Base-by-base conservation (phyloP, 2,888 invertebrate species). In the Podotricha telesiphe region DNA sequence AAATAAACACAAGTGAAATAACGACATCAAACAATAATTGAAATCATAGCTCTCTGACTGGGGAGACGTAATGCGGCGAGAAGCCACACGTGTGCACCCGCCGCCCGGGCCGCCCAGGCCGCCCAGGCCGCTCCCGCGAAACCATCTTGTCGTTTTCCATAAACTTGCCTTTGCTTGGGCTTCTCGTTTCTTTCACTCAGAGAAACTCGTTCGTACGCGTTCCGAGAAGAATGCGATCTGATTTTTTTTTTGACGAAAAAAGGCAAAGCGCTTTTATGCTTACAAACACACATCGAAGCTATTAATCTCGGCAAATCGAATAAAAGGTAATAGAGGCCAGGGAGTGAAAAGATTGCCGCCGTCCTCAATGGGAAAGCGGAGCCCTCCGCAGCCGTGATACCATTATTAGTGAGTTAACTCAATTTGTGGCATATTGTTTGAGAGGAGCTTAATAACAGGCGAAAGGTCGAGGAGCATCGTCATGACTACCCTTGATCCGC, bases 401-500 rank as follows among this genome's bases (percentile, higher is more conserved):
- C 84, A 86, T 92, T 93, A 93, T 92, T 93, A 93, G 89, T 86
- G 87, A 91, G 89, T 91, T 91, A 91, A 92, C 90, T 91, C 91
- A 93, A 93, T 93, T 92, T 93, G 93, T 78, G 90, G 88, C 88
- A 88, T 91, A 92, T 92, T 93, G 93, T 93, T 92, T 90, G 92
- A 88, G 88, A 89, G 87, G 80, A 86, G 87, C 89, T 89, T 93
- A 92, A 92, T 92, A 91, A 92, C 88, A 90, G 87, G 85, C 86
- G 87, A 87, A 86, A 88, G 86, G 84, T 84, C 83, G 85, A 78
- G 82, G 80, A 81, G 80, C 82, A 87, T 86, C 86, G 85, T 80
- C 86, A 87, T 87, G 88, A 80, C 86, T 87, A 90, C 89, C 82
- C 87, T 82, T 82, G 84, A 86, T 84, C 84, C 82, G 76, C 68